These are phyloP conservation scores for Onthophagus sagittarius DNA, from an alignment of 2,888 invertebrate species.

Conservation along the genomic window DNA sequence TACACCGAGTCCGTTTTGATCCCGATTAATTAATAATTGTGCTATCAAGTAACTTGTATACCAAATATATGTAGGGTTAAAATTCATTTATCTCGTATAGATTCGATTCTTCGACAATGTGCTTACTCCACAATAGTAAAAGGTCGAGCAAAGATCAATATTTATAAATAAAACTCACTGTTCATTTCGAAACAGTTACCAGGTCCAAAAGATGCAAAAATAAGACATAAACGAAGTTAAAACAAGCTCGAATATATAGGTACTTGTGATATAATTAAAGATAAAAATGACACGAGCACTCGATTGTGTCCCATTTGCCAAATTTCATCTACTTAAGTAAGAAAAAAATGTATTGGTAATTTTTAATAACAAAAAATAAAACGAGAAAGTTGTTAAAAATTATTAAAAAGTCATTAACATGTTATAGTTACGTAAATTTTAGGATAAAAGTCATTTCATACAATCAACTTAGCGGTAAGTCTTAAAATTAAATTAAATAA, in stretches of 20 bases:
- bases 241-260: background rate
- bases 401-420: background rate
- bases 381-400: background rate
- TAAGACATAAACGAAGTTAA: background rate
- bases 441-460: background rate
- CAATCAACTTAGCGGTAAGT: background rate
- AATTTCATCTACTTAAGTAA: background rate
- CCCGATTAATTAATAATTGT: background rate
- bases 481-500: background rate
- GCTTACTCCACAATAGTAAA: constrained; percentile 14
- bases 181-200: constrained; percentile 5
- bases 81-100: background rate
- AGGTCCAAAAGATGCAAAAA: background rate
- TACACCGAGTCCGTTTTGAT: background rate
- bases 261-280: background rate
- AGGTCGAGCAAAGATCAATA: constrained; percentile 3
- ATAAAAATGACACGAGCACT: background rate
- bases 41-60: background rate
- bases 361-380: background rate
- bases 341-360: background rate
- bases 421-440: background rate
- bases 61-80: background rate
- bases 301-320: background rate
- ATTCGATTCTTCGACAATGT: background rate
- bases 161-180: constrained; percentile 14